Evolutionary conservation across 2,888 invertebrate species (phyloP).

Genomic region (Polietes domitor): DNA sequence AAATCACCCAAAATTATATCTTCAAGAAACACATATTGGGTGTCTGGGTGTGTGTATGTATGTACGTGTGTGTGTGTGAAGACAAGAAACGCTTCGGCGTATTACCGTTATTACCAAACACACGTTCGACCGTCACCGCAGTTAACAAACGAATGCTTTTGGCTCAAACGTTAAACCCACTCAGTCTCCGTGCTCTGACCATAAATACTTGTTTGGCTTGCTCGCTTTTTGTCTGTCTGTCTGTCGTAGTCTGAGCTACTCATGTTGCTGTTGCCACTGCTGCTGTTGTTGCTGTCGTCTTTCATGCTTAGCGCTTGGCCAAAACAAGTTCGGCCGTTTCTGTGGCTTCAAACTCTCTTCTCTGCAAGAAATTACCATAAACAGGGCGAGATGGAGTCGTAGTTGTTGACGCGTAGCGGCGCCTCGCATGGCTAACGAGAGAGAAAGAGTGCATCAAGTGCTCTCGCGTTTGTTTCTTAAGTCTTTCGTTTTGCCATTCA

Average conservation of each 20-base stretch:
- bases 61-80: background rate
- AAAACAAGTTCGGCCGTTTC: constrained; percentile 14
- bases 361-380: constrained; percentile 50
- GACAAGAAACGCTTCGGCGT: constrained; percentile 3
- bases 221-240: constrained; percentile 40
- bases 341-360: background rate
- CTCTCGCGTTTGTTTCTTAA: constrained; percentile 65
- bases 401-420: background rate
- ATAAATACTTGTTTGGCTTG: constrained; percentile 57
- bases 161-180: constrained; percentile 32
- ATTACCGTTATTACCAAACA: constrained; percentile 57
- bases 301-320: background rate
- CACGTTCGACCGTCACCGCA: constrained; percentile 71
- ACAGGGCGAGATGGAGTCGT: constrained; percentile 34
- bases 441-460: background rate
- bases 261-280: background rate
- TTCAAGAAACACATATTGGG: background rate
- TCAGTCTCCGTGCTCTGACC: constrained; percentile 56
- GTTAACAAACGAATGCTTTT: constrained; percentile 71
- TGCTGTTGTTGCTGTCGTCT: background rate
- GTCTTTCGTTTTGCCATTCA: constrained; percentile 62
- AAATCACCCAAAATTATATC: constrained; percentile 5
- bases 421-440: background rate
- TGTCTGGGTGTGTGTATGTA: background rate
- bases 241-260: no score